A percentile compares a stretch with the other conserved stretches of the same genome.
Conservation (phyloP, 2,888 invertebrate species). For the Rhaphigaster nebulosa region DNA sequence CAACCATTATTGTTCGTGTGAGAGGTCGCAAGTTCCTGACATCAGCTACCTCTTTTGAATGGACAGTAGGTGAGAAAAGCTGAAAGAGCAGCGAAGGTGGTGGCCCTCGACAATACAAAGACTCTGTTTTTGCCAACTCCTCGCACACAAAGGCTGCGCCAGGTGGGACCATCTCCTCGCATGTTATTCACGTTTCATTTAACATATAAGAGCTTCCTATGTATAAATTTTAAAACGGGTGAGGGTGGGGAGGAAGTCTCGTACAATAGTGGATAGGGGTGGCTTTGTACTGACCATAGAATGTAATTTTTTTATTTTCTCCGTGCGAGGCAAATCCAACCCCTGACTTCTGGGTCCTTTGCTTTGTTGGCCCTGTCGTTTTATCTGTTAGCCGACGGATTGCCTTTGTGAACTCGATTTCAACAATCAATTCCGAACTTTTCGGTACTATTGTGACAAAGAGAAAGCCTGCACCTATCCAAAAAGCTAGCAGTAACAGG, state of each 20-base stretch:
- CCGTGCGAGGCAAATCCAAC: neutral
- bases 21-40: conserved; percentile 25
- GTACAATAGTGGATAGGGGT: conserved; percentile 52
- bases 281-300: conserved; percentile 30
- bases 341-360: conserved; percentile 26
- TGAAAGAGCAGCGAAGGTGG: conserved; percentile 19
- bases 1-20: neutral
- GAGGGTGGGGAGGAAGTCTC: neutral
- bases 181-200: conserved; percentile 63
- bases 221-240: conserved; percentile 56
- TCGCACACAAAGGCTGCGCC: conserved; percentile 49
- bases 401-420: neutral
- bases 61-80: conserved; percentile 41
- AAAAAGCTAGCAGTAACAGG: too few relatives aligned
- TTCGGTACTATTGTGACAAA: neutral
- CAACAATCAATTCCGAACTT: neutral
- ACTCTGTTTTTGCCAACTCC: conserved; percentile 54
- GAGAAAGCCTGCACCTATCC: neutral
- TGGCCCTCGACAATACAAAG: conserved; percentile 45
- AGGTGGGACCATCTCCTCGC: conserved; percentile 58
- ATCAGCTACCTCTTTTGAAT: conserved; percentile 23
- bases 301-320: conserved; percentile 22
- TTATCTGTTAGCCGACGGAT: conserved; percentile 27
- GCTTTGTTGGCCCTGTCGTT: conserved; percentile 4
- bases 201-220: conserved; percentile 61